Evolutionary conservation across 2,113 vertebrate genomes (phyloP), one percentile per base, ranked within the genome.

Genomic region (Pelmatolapia mariae): DNA sequence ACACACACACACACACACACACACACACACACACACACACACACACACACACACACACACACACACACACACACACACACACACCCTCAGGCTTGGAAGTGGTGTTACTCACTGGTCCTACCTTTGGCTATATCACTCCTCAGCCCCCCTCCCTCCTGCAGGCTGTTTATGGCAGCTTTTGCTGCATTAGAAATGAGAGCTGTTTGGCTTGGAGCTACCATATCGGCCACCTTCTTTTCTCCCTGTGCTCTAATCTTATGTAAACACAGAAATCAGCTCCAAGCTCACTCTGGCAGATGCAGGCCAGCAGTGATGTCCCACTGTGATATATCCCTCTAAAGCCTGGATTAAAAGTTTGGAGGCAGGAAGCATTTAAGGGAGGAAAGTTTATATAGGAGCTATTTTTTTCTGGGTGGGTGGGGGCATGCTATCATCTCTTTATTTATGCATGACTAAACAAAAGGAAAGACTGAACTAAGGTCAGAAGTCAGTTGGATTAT

Each of bases 231-330:
- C 87, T 93, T 92, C 89, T 89, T 91, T 84, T 87, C 88, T 91
- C 86, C 88, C 88, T 52, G 81, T 36, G 84, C 93, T 93, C 89
- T 94, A 94, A 95, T 95, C 94, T 95, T 92, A 86, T 92, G 94
- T 94, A 94, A 95, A 95, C 94, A 95, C 88, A 94, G 90, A 92
- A 93, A 93, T 92, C 92, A 92, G 92, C 94, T 93, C 91, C 89
- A 89, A 90, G 91, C 92, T 89, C 90, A 33, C 88, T 89, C 87
- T 80, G 91, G 90, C 90, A 91, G 91, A 93, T 94, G 92, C 92
- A 89, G 91, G 92, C 92, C 92, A 93, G 90, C 92, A 91, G 88
- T 87, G 92, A 92, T 89, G 92, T 93, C 90, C 89, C 80, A 84
- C 89, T 86, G 93, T 73, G 92, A 94, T 94, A 94, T 85, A 91